Base-by-base conservation (phyloP, 2,113 vertebrate genomes). In the Hyla sarda region DNA sequence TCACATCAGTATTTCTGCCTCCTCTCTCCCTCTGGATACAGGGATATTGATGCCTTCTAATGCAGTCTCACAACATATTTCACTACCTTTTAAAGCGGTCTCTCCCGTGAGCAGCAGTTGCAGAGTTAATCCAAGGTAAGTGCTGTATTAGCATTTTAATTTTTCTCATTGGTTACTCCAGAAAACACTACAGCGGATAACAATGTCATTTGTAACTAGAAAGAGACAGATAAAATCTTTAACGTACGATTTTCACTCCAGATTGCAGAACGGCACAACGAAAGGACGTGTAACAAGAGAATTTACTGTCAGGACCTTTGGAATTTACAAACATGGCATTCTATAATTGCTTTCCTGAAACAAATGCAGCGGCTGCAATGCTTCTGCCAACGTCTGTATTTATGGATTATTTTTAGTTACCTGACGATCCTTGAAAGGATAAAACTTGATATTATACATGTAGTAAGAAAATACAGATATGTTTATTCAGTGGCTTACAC, bases 51-150 rank as follows among this genome's bases (percentile, higher is more conserved):
- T 82, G 69, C 50, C 54, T 50, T 21, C 85, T 87, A 87, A 87
- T 87, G 85, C 54, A 87, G 77, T 87, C 79, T 87, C 85, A 86
- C 84, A 87, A 82, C 37, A 82, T 74, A 87, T 82, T 87, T 60
- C 77, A 87, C 72, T 71, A 74, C 77, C 54, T 82, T 19, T 74
- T 81, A 28, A 45, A 58, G 34, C 23, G 48, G 41, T 60, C 37
- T n/a, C 37, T 37, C 23, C 28, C 11, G 25, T 74, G 19, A 47
- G 50, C 78, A 73, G 85, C 67, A 87, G 52, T 34, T 32, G 19
- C 60, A 82, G 67, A 62, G 85, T 87, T 82, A 82, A 87, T 74
- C 52, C 60, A 56, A 65, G 76, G 72, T 72, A 80, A 80, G 48
- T 79, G 60, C 32, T 50, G 19, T 32, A 86, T 74, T 82, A 87